Conservation (phyloP, 2,113 vertebrate genomes). For the Sylvietta virens region DNA sequence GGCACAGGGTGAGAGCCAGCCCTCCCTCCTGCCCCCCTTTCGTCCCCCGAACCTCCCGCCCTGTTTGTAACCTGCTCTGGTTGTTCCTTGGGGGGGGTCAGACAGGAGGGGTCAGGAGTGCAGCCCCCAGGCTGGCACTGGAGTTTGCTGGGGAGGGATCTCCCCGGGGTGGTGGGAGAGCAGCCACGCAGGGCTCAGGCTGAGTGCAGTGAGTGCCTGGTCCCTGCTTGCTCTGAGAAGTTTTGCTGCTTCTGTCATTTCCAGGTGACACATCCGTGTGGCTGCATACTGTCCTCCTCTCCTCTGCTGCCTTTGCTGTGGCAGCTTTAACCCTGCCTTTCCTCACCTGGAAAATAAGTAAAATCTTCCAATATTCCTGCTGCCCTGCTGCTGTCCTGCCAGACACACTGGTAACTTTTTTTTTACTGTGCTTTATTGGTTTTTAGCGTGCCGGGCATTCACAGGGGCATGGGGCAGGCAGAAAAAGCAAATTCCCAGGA, state of each 20-base stretch:
- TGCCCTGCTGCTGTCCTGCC: slow-evolving; percentile 60
- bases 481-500: neutral
- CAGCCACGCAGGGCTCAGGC: neutral
- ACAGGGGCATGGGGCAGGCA: neutral
- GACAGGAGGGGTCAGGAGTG: too few species aligned
- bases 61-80: neutral
- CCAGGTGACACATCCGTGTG: slow-evolving; percentile 37
- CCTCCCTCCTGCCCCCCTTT: neutral
- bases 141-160: neutral
- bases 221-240: neutral
- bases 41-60: fast-evolving
- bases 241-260: neutral
- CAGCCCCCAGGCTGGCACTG: neutral
- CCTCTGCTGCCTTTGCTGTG: slow-evolving; percentile 43
- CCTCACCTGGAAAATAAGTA: slow-evolving; percentile 57
- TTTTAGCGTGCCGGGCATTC: neutral
- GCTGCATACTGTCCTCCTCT: slow-evolving; percentile 22
- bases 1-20: slow-evolving; percentile 50
- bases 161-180: neutral
- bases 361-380: slow-evolving; percentile 48
- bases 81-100: neutral
- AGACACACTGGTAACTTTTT: slow-evolving; percentile 67
- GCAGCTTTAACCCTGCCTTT: slow-evolving; percentile 27
- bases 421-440: neutral
- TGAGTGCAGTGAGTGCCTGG: neutral